These are phyloP conservation scores for Sitodiplosis mosellana DNA, from an alignment of 1,140 invertebrate genomes.

Conservation along the genomic window DNA sequence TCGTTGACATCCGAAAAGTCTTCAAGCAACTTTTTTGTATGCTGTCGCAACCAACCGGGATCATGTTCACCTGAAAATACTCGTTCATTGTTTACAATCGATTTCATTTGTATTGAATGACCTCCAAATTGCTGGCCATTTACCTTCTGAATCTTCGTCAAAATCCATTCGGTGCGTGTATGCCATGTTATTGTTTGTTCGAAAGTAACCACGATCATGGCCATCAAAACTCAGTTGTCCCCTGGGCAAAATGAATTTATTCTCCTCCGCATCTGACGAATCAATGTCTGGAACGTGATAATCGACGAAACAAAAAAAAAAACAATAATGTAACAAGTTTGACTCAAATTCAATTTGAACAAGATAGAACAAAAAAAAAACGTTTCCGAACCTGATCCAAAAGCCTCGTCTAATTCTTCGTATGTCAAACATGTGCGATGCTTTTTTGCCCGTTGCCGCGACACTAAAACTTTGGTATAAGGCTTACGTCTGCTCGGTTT, in stretches of 20 bases:
- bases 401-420: constrained; percentile 52
- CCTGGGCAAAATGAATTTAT: constrained; percentile 25
- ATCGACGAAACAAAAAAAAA: constrained; percentile 14
- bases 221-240: too few relatives aligned
- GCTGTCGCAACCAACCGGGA: too few relatives aligned
- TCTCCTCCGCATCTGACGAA: constrained; percentile 79
- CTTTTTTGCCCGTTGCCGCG: constrained; percentile 45
- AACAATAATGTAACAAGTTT: too few relatives aligned
- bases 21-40: too few relatives aligned
- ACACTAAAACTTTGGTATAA: constrained; percentile 74
- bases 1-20: constrained; percentile 91
- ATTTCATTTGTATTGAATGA: too few relatives aligned
- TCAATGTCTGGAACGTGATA: constrained; percentile 76
- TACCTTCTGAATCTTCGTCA: constrained; percentile 31
- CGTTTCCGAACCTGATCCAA: constrained; percentile 55
- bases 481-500: constrained; percentile 60
- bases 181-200: constrained; percentile 87
- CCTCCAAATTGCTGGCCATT: too few relatives aligned
- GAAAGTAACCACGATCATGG: constrained; percentile 46
- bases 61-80: too few relatives aligned
- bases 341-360: too few relatives aligned
- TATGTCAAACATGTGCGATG: constrained; percentile 59
- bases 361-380: too few relatives aligned
- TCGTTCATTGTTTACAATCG: too few relatives aligned
- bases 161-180: too few relatives aligned